Conservation (phyloP, 2,888 invertebrate genomes). For the Eristalis pertinax region DNA sequence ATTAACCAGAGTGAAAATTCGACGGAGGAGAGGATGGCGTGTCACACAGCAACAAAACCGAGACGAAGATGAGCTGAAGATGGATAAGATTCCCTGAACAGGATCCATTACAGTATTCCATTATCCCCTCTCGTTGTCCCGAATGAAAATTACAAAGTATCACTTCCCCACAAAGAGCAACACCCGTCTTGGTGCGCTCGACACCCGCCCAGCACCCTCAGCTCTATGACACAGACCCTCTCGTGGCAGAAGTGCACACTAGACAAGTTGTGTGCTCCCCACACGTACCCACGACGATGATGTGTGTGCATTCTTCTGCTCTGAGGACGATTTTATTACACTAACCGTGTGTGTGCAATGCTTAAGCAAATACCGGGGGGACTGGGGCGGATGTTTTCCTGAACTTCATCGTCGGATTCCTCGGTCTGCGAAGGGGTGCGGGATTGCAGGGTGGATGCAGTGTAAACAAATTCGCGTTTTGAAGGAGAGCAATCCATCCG, state of each 20-base stretch:
- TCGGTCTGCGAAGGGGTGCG: no score
- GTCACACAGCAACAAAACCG: neutral
- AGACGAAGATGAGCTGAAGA: neutral
- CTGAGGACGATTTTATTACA: conserved; percentile 8
- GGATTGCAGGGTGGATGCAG: neutral
- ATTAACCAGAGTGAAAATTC: neutral
- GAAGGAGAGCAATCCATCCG: conserved; percentile 22
- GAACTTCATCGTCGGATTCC: neutral
- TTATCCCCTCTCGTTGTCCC: conserved; percentile 36
- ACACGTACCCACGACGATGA: neutral
- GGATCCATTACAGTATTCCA: conserved; percentile 51
- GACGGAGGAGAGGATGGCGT: neutral
- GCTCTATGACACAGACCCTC: neutral
- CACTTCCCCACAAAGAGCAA: conserved; percentile 32
- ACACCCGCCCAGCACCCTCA: neutral
- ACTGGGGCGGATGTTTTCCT: neutral
- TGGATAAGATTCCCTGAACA: conserved; percentile 27
- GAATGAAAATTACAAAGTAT: conserved; percentile 42
- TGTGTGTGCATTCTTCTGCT: conserved; percentile 8
- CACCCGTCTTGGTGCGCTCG: conserved; percentile 16
- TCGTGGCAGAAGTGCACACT: neutral
- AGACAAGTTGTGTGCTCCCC: neutral
- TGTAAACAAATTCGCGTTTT: conserved; percentile 38
- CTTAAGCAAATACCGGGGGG: conserved; percentile 5
- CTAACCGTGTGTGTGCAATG: conserved; percentile 4